Evolutionary conservation across 2,888 invertebrate genomes (phyloP), one percentile per base, ranked within the genome.

Genomic region (Platynereis dumerilii): DNA sequence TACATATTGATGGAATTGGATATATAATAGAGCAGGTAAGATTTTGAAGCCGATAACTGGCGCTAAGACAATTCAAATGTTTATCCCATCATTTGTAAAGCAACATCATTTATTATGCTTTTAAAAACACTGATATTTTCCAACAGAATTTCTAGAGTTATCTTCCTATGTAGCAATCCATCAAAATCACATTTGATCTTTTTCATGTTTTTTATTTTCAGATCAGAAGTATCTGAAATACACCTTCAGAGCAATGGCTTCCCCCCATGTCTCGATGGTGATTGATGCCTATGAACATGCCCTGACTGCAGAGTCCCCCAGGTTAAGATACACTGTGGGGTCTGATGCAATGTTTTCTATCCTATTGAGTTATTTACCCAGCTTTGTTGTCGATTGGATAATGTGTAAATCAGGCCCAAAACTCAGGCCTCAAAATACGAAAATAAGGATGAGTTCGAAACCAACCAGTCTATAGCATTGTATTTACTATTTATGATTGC

Each of bases 221-320:
- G 48, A 48, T 48, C 48, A 20, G 7, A 48, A 22, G 7, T 20
- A 48, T 7, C 22, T 48, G n/a, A 48, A 20, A 22, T n/a, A n/a
- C 7, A 22, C 22, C 20, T 20, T 48, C 20, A n/a, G 22, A 20
- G n/a, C 48, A 5, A 45, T 34, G 42, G 62, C 68, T 5, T 66
- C 68, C 22, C 53, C 64, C 15, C 58, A 68, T 24, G 39, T 58
- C 26, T 42, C 55, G 60, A 68, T 65, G 44, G 68, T 68, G 0
- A 53, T 68, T 17, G 60, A 65, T 27, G 67, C 66, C 44, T 69
- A 69, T 58, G 67, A 61, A 58, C 69, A 69, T 55, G 69, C 71
- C 28, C 63, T 69, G 54, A 67, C 67, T 15, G 63, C 71, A 0
- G 29, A 24, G 52, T 57, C 59, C 22, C 71, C 71, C 12, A 52